phyloP scores from a whole-genome alignment of 2,888 invertebrate genomes.

The Pristionchus mayeri region DNA sequence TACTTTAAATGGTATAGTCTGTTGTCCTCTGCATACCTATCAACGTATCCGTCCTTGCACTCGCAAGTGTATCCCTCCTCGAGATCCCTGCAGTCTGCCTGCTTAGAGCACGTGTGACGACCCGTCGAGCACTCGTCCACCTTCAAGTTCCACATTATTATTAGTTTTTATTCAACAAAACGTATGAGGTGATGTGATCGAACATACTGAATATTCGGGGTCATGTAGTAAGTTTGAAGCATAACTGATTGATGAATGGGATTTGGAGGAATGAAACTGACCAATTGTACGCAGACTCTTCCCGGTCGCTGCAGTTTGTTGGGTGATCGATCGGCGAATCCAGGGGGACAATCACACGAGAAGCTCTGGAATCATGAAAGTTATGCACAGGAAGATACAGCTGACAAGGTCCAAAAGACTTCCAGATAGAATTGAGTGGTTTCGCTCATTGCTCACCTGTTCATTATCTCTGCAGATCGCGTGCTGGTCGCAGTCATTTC shows the following conservation, averaged over 20 bases:
- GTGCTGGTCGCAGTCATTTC: conserved; percentile 74
- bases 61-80: conserved; percentile 76
- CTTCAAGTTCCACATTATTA: no score
- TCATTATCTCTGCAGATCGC: conserved; percentile 76
- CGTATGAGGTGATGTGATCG: no score
- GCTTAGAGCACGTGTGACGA: conserved; percentile 73
- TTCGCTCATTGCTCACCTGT: conserved; percentile 54
- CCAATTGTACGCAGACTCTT: conserved; percentile 70
- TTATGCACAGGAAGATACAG: no score
- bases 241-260: no score
- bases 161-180: no score
- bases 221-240: no score
- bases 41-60: conserved; percentile 70
- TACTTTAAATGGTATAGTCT: no score
- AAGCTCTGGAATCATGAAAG: conserved; percentile 61
- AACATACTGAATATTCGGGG: no score
- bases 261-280: not conserved
- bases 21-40: not conserved
- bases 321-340: conserved; percentile 74
- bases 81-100: conserved; percentile 75
- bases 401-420: no score
- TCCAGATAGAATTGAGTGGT: no score
- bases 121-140: conserved; percentile 72
- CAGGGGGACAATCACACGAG: conserved; percentile 73
- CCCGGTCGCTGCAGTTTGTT: conserved; percentile 71